Evolutionary conservation across 1,140 invertebrate species (phyloP), one percentile per base, ranked within the genome.

Genomic region (Magallana ariakensis): DNA sequence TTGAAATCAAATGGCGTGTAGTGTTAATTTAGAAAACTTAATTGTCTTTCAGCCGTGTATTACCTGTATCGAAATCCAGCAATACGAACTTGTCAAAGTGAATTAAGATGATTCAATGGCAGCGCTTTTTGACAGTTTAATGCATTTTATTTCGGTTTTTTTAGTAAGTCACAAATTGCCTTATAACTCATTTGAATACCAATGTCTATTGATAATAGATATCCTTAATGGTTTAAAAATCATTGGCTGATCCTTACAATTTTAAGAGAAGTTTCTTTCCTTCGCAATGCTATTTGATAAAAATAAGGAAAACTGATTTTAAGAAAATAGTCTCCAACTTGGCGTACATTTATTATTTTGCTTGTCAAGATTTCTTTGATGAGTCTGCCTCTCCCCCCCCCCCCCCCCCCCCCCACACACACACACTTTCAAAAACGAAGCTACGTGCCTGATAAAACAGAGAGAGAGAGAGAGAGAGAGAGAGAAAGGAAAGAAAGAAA

Each of bases 51-150:
- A 11, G 8, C 11, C 22, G 66, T 75, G 13, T 26, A 75, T 75
- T 13, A 75, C 26, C 66, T 75, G 66, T 26, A 33, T n/a, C 33
- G 33, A 9, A 75, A 26, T 26, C 22, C 22, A 26, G 19, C 22
- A 33, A 11, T 26, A 13, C 22, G 13, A 75, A 19, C 22, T 75
- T 75, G 66, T 75, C 66, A 75, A 75, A 75, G 22, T 33, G 4
- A 75, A 75, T 75, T 75, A 75, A 75, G 66, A 75, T 75, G 66
- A 75, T 75, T 75, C 22, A 75, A 75, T 26, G 22, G 22, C 22
- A 75, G 26, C 66, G 66, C 66, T 75, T 75, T 75, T 26, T 75
- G 66, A 75, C 66, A 75, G 66, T 75, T 75, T 75, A 75, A 75
- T 75, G 66, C 66, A 75, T 75, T 75, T 46, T 75, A 75, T 70